Evolutionary conservation across 2,113 vertebrate genomes (phyloP).

Genomic region (Hypocryptadius cinnamomeus): DNA sequence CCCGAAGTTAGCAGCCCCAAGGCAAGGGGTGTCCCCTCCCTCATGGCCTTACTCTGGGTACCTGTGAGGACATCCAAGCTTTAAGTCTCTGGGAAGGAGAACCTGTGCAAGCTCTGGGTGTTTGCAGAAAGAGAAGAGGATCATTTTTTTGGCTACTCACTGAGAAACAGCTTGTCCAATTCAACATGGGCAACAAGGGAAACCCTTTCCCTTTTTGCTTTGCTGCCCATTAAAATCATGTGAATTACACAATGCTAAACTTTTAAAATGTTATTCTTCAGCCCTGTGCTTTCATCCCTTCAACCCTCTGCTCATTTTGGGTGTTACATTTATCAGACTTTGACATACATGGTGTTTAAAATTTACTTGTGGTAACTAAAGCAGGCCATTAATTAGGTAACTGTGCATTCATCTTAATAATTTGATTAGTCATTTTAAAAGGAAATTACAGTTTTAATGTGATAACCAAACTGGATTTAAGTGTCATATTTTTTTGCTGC

Average conservation of each 20-base stretch:
- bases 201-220: not conserved
- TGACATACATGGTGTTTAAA: not conserved
- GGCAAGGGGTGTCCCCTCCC: not conserved
- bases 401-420: not conserved
- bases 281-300: not conserved
- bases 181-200: not conserved
- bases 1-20: not conserved
- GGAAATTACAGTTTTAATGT: not conserved
- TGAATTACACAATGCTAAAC: not conserved
- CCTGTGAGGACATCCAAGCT: not conserved
- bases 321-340: not conserved
- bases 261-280: not conserved
- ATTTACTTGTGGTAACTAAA: not conserved
- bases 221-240: too few species aligned
- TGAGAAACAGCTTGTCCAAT: not conserved
- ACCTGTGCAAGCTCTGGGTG: not conserved
- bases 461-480: not conserved
- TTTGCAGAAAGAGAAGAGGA: not conserved
- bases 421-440: not conserved
- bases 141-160: not conserved
- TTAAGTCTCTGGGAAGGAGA: not conserved
- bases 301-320: not conserved
- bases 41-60: not conserved
- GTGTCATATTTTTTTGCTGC: not conserved
- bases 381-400: slow-evolving; percentile 20